Base-by-base conservation (phyloP, 2,113 vertebrate genomes). In the Montifringilla adamsi region DNA sequence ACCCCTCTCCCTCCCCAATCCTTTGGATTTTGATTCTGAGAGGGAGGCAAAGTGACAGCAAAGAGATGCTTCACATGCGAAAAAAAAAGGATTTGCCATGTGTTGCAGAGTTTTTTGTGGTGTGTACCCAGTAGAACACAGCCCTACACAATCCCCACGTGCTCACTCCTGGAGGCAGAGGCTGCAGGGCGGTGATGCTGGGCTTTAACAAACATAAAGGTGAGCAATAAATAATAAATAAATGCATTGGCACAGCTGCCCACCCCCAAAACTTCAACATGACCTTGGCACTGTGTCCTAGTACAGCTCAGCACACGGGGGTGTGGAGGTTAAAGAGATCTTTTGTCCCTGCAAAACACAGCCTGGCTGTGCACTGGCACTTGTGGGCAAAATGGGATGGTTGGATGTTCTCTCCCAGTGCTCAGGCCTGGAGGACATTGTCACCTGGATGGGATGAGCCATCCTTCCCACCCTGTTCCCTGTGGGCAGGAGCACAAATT, bases 351-450 rank as follows among this genome's bases (percentile, higher is more conserved):
- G 53, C 49, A 43, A 28, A 72, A 22, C 49, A 10, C 2, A 47
- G 53, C 53, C n/a, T 37, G 35, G 47, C 63, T 0, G 0, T 28
- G 27, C 11, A 0, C 37, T 31, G 60, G 33, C 41, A 20, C 19
- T 1, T 49, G 56, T 26, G 47, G 52, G 62, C 31, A 55, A 17
- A 67, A 22, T 10, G 46, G 94, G 72, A 10, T 19, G 44, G 30
- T 33, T 56, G 58, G 30, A 7, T 1, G 14, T 24, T n/a, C 37
- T 18, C 15, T 76, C 9, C 58, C 35, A 0, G 39, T 56, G 52
- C 52, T 63, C 69, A 39, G 70, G n/a, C 26, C 81, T 60, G 68
- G 14, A 64, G 76, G 83, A 15, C 28, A 5, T 11, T 47, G 46
- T 56, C 18, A 3, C 46, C 66, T 35, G 70, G 30, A 7, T 47